phyloP scores from a whole-genome alignment of 2,888 invertebrate genomes.

The Morpho achilles region DNA sequence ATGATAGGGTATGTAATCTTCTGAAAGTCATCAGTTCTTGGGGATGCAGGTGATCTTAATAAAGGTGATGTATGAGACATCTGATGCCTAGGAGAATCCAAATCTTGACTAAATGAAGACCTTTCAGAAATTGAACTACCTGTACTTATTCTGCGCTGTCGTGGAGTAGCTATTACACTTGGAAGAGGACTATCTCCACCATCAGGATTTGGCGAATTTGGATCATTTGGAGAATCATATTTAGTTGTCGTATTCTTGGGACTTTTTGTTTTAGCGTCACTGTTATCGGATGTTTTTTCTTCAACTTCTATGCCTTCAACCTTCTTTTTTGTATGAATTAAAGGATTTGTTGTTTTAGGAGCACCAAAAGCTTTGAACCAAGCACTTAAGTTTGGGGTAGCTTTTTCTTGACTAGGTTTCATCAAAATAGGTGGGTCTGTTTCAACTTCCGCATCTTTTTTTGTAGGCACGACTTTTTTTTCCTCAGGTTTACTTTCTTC shows the following conservation, averaged over 20 bases:
- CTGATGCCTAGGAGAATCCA: slow-evolving; percentile 86
- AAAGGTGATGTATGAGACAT: slow-evolving; percentile 86
- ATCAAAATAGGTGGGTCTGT: slow-evolving; percentile 52
- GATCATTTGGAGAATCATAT: slow-evolving; percentile 61
- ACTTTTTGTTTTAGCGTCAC: slow-evolving; percentile 47
- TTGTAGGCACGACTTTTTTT: slow-evolving; percentile 40
- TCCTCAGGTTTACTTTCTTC: slow-evolving; percentile 42
- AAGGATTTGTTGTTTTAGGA: slow-evolving; percentile 82
- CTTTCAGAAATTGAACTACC: slow-evolving; percentile 89
- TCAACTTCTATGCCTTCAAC: slow-evolving; percentile 72
- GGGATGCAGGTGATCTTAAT: slow-evolving; percentile 87
- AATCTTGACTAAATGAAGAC: slow-evolving; percentile 88
- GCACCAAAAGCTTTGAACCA: slow-evolving; percentile 96
- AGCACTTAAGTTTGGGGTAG: slow-evolving; percentile 91
- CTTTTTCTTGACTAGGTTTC: slow-evolving; percentile 81
- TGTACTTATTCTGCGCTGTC: slow-evolving; percentile 86
- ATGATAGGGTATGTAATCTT: slow-evolving; percentile 85
- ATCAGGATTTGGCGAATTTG: slow-evolving; percentile 62
- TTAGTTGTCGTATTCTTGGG: slow-evolving; percentile 50
- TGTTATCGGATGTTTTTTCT: slow-evolving; percentile 56
- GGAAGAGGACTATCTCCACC: slow-evolving; percentile 65
- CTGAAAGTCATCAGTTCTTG: slow-evolving; percentile 84
- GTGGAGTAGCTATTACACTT: slow-evolving; percentile 50
- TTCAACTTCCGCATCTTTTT: slow-evolving; percentile 66
- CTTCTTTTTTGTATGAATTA: slow-evolving; percentile 79